Evolutionary conservation across 1,140 invertebrate genomes (phyloP).

Genomic region (Parasteatoda tepidariorum): DNA sequence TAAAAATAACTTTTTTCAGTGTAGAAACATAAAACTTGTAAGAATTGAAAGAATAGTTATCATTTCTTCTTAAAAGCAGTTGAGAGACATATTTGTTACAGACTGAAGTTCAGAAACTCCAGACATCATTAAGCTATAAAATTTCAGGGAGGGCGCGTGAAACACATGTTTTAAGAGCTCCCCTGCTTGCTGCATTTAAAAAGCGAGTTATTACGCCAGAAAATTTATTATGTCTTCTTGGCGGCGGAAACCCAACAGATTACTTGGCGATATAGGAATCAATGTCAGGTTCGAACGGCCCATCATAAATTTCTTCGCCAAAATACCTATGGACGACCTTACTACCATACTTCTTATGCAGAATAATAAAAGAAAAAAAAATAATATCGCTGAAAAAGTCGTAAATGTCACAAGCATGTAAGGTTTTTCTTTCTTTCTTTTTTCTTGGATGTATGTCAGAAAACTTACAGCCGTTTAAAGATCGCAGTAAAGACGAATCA

Average conservation of each 20-base stretch:
- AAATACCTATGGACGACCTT: not conserved
- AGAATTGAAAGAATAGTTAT: too few relatives aligned
- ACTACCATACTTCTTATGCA: too few relatives aligned
- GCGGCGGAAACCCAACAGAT: constrained; percentile 27
- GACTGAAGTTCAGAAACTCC: too few relatives aligned
- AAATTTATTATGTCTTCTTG: constrained; percentile 31
- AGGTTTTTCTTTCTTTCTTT: not conserved
- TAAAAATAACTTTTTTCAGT: too few relatives aligned
- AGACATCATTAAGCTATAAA: constrained; percentile 35
- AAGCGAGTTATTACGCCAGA: constrained; percentile 5
- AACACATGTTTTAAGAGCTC: constrained; percentile 40
- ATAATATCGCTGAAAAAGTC: not conserved
- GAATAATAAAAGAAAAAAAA: too few relatives aligned
- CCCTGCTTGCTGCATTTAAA: constrained; percentile 19
- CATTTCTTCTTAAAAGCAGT: too few relatives aligned
- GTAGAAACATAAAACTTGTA: too few relatives aligned
- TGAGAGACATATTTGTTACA: too few relatives aligned
- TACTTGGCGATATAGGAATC: constrained; percentile 47
- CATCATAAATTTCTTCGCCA: constrained; percentile 26
- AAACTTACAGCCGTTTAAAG: not conserved
- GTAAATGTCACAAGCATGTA: not conserved
- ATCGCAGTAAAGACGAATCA: not conserved
- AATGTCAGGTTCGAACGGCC: constrained; percentile 22
- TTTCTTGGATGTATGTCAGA: not conserved
- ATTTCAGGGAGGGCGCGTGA: constrained; percentile 31